Conservation (phyloP, 2,113 vertebrate species). For the Fregetta grallaria region DNA sequence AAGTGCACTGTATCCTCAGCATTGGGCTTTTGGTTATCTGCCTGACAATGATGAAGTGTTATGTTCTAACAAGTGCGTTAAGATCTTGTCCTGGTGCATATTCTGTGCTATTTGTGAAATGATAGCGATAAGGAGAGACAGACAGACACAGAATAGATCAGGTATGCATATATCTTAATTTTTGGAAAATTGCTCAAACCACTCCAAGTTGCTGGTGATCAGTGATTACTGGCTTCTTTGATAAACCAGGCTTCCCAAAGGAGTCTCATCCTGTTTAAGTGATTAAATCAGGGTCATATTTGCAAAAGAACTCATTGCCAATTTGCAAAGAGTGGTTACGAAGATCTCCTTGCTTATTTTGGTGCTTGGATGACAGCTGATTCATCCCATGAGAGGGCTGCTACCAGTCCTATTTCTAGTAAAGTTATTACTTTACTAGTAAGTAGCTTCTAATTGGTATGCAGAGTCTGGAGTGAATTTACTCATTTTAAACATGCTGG, state of each 20-base stretch:
- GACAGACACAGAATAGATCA: background rate
- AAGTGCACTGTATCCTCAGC: conserved; percentile 17
- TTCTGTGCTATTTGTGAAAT: conserved; percentile 57
- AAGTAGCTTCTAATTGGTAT: background rate
- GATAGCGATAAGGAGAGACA: conserved; percentile 43
- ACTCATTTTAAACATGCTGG: background rate
- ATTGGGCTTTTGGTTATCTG: conserved; percentile 24
- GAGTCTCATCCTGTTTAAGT: background rate
- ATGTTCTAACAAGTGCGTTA: conserved; percentile 29
- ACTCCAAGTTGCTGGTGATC: background rate
- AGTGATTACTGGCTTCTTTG: background rate
- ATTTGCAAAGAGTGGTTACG: background rate
- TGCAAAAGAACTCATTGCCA: background rate
- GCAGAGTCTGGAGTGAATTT: background rate
- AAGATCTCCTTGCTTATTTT: background rate
- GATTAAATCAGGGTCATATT: background rate
- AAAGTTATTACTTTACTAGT: background rate
- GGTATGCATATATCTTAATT: background rate
- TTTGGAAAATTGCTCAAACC: background rate
- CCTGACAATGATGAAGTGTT: conserved; percentile 41
- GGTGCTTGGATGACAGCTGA: background rate
- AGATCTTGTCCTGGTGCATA: conserved; percentile 49
- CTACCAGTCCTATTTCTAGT: background rate
- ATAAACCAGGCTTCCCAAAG: background rate
- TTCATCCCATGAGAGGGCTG: background rate